phyloP scores from a whole-genome alignment of 2,113 vertebrate species.

The Greenwoodochromis staneri region DNA sequence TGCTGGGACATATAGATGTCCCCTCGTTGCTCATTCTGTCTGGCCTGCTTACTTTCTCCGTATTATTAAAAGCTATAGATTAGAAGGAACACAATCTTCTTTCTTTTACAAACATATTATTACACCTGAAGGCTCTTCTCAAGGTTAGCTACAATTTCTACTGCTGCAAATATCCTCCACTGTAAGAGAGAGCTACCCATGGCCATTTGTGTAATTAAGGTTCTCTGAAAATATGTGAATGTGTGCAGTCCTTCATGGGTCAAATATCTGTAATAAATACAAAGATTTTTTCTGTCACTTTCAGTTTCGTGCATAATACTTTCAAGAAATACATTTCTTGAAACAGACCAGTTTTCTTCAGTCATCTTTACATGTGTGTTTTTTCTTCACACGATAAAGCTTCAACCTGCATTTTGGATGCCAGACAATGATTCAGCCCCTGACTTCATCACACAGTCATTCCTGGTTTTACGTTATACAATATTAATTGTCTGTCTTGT shows the following conservation, averaged over 20 bases:
- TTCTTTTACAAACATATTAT: neutral
- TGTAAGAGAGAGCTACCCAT: neutral
- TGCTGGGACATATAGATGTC: neutral
- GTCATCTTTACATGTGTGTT: neutral
- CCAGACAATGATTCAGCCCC: neutral
- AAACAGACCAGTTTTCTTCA: neutral
- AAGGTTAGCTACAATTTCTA: neutral
- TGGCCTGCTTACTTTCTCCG: neutral
- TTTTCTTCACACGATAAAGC: neutral
- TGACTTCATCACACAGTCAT: neutral
- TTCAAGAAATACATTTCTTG: neutral
- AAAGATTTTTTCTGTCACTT: neutral
- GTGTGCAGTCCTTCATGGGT: neutral
- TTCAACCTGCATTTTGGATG: neutral
- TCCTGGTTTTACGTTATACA: neutral
- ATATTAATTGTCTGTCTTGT: neutral
- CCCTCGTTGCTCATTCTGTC: neutral
- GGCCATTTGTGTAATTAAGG: neutral
- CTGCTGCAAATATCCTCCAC: neutral
- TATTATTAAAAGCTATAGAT: neutral
- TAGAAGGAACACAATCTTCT: neutral
- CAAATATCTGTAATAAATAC: neutral
- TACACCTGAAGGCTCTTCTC: neutral
- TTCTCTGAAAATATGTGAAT: neutral
- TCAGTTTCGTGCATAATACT: neutral